Conservation (phyloP, 2,113 vertebrate genomes). For the Lepus europaeus region DNA sequence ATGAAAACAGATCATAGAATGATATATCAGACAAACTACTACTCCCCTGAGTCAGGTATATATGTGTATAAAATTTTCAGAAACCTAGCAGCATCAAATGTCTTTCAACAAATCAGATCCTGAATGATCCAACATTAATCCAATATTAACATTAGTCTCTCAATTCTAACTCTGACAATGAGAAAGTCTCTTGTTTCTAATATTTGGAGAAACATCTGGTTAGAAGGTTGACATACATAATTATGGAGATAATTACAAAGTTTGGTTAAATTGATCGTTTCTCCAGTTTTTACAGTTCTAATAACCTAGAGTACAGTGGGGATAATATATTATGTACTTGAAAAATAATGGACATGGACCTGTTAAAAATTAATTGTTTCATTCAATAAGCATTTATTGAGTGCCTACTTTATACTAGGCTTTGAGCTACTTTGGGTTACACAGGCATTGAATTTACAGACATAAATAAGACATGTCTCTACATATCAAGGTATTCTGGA, state of each 20-base stretch:
- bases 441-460: slow-evolving; percentile 29
- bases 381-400: slow-evolving; percentile 50
- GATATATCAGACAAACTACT: background rate
- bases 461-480: slow-evolving; percentile 41
- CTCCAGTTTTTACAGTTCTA: slow-evolving; percentile 19
- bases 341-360: slow-evolving; percentile 27
- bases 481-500: slow-evolving; percentile 29
- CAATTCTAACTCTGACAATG: background rate
- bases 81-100: background rate
- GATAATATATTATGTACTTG: slow-evolving; percentile 34
- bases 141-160: background rate
- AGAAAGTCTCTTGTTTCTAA: background rate
- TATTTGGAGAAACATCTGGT: background rate
- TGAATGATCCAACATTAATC: background rate
- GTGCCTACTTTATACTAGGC: slow-evolving; percentile 16
- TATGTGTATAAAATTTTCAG: background rate
- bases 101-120: slow-evolving; percentile 3
- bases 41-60: background rate
- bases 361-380: slow-evolving; percentile 35
- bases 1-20: background rate
- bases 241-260: background rate
- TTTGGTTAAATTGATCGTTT: slow-evolving; percentile 40
- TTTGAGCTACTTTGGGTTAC: slow-evolving; percentile 42
- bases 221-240: slow-evolving; percentile 51
- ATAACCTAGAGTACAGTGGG: background rate